Conservation (phyloP, 2,797 vertebrate species). For the Gymnothorax reevesii region DNA sequence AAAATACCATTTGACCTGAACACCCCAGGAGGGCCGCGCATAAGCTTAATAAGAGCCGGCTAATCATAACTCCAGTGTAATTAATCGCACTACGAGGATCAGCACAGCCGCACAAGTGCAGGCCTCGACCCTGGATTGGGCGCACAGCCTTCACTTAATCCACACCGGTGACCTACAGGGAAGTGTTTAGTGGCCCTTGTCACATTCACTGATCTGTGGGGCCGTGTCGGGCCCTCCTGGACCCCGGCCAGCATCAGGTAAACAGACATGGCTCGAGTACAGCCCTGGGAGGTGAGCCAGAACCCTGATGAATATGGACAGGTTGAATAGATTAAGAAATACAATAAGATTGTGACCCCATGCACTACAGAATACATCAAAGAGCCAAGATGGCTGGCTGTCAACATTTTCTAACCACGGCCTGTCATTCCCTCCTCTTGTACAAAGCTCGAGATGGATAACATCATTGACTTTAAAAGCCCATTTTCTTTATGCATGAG, state of each 20-base stretch:
- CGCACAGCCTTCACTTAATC: background rate
- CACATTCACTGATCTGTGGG: background rate
- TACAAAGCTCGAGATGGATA: background rate
- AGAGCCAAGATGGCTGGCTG: no score
- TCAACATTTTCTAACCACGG: background rate
- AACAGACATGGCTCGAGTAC: background rate
- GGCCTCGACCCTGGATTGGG: background rate
- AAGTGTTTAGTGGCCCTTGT: conserved; percentile 9
- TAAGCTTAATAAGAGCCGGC: background rate
- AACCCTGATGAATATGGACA: background rate
- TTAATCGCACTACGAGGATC: background rate
- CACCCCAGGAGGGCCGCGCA: background rate
- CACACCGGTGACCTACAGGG: background rate
- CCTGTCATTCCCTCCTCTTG: background rate
- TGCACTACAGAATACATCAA: background rate
- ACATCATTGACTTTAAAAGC: background rate
- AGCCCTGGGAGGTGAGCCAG: background rate
- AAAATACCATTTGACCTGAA: no score
- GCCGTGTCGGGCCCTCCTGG: background rate
- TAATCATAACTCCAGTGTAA: background rate
- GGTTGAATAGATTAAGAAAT: conserved; percentile 3
- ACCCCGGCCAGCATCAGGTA: background rate
- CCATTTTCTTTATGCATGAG: conserved; percentile 33
- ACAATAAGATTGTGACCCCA: background rate
- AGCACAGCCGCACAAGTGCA: background rate